Evolutionary conservation across 2,888 invertebrate species (phyloP).

Genomic region (Hermodice carunculata): DNA sequence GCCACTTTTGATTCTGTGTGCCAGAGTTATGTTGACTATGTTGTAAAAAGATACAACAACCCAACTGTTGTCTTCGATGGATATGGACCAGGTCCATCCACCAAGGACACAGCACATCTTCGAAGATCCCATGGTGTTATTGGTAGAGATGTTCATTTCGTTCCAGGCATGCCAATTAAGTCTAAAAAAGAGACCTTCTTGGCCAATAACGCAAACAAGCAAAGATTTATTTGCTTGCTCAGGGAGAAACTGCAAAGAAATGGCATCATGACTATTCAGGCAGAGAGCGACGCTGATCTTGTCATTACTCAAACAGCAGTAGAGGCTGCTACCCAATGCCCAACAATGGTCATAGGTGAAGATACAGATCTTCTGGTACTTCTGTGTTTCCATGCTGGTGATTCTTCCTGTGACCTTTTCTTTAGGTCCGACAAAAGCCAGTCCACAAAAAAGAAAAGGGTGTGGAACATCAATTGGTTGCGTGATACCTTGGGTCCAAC

Average conservation of each 20-base stretch:
- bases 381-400: too few relatives aligned
- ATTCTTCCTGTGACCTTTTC: too few relatives aligned
- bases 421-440: too few relatives aligned
- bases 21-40: not conserved
- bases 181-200: slow-evolving; percentile 6
- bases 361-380: slow-evolving; percentile 52
- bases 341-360: slow-evolving; percentile 43
- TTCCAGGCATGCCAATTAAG: not conserved
- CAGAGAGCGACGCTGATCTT: slow-evolving; percentile 46
- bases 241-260: slow-evolving; percentile 4
- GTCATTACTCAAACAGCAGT: slow-evolving; percentile 45
- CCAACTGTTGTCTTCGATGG: slow-evolving; percentile 48
- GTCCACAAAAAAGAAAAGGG: too few relatives aligned
- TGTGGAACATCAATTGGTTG: too few relatives aligned
- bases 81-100: slow-evolving; percentile 38
- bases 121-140: not conserved
- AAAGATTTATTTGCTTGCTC: slow-evolving; percentile 3
- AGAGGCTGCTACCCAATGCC: slow-evolving; percentile 5
- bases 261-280: slow-evolving; percentile 31
- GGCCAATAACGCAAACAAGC: slow-evolving; percentile 5
- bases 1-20: too few relatives aligned
- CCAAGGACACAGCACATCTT: slow-evolving; percentile 43
- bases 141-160: not conserved
- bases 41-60: slow-evolving; percentile 21
- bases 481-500: too few relatives aligned